Base-by-base conservation (phyloP, 1,140 invertebrate species). In the Rhynchophorus ferrugineus region DNA sequence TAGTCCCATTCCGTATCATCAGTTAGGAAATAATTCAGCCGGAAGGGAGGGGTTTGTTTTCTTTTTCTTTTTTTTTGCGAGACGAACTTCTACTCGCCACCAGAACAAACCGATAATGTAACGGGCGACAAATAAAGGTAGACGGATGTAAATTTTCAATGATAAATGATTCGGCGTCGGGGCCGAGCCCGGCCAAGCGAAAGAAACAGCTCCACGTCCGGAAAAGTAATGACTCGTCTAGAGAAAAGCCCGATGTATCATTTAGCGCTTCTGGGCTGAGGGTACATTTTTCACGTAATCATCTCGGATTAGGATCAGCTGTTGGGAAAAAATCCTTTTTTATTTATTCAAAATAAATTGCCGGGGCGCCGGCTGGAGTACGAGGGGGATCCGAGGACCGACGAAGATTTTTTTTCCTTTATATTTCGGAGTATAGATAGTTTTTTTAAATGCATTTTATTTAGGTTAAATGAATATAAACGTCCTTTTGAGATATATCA, bases 271-370 rank as follows among this genome's bases (percentile, higher is more conserved):
- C 38, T 38, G 43, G 46, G 36, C 49, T 45, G 44, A 52, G 36
- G 42, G 42, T 44, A 52, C 49, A 52, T 52, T 52, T 52, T 52
- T 52, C 49, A 52, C 42, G 49, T 44, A 52, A 52, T 52, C 49
- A 52, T 52, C 49, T 29, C n/a, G 41, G 49, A 52, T 52, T 52
- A 52, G 49, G 42, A 22, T 9, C 42, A 29, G 11, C 5, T 45
- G 42, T 38, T 52, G 18, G 41, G 37, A 44, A 43, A 38, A 52
- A 44, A 42, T 16, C 35, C 33, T 13, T 52, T 52, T 44, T 41
- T 41, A 14, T 17, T 41, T 6, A 13, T 22, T 33, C 29, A n/a
- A 22, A 52, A 52, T 38, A 52, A 38, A 52, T 52, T 44, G 42
- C 43, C 38, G 41, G 20, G 7, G 38, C 29, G 22, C 19, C 46